These are phyloP conservation scores for Larimichthys crocea DNA, from an alignment of 2,113 vertebrate species.

Conservation along the genomic window DNA sequence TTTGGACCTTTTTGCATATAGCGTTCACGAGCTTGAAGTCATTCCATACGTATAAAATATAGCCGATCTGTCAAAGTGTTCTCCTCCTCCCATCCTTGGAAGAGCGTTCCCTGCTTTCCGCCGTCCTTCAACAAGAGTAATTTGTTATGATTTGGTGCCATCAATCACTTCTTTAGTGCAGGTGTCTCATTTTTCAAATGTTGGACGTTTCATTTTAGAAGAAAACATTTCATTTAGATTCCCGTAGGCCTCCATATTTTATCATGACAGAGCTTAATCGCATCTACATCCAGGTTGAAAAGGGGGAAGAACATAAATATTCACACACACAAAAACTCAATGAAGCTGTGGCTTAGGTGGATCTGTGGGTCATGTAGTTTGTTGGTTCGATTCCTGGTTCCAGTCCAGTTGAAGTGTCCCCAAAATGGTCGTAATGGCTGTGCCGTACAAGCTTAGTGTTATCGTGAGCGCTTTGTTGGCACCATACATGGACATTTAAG, in stretches of 20 bases:
- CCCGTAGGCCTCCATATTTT: constrained; percentile 42
- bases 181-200: constrained; percentile 47
- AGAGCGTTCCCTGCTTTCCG: not conserved
- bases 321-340: not conserved
- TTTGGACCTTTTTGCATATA: constrained; percentile 17
- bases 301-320: not conserved
- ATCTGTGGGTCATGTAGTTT: too few relatives aligned
- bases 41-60: not conserved
- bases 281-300: not conserved
- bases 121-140: constrained; percentile 6
- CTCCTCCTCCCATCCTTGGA: not conserved
- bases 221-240: constrained; percentile 54
- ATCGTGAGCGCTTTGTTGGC: too few relatives aligned
- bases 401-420: too few relatives aligned
- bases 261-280: constrained; percentile 27
- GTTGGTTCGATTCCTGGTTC: too few relatives aligned
- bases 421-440: too few relatives aligned
- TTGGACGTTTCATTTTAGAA: constrained; percentile 49
- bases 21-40: not conserved
- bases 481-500: too few relatives aligned
- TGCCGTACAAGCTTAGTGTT: too few relatives aligned
- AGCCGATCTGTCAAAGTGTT: not conserved
- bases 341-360: too few relatives aligned
- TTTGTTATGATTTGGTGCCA: constrained; percentile 37
- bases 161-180: constrained; percentile 44